A percentile compares a stretch with the other conserved stretches of the same genome.
phyloP scores from a whole-genome alignment of 2,888 invertebrate species.

The Rhagophthalmus giganteus region DNA sequence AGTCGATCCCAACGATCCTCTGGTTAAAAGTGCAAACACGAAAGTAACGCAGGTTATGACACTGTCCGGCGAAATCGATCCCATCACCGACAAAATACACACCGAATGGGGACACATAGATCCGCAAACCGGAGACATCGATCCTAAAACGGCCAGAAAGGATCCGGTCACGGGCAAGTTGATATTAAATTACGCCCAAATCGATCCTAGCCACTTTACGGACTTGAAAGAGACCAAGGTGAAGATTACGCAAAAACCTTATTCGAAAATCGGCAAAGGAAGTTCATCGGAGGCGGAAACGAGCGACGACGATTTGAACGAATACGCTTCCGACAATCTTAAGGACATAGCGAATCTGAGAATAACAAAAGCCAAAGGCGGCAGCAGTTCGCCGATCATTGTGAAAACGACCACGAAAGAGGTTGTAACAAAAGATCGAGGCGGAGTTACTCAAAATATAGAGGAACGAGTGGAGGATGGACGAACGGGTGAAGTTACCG shows the following conservation, averaged over 20 bases:
- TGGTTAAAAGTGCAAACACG: conserved; percentile 72
- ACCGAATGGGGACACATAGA: no score
- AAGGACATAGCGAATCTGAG: conserved; percentile 59
- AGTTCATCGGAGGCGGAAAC: conserved; percentile 66
- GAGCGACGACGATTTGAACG: conserved; percentile 66
- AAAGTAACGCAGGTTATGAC: conserved; percentile 77
- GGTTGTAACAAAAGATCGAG: conserved; percentile 83
- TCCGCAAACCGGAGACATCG: no score
- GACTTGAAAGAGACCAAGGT: conserved; percentile 72
- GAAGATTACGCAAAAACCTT: conserved; percentile 63
- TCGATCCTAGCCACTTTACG: conserved; percentile 71
- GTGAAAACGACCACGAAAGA: conserved; percentile 92
- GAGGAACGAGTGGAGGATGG: conserved; percentile 88
- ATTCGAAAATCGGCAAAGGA: conserved; percentile 67
- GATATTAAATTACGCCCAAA: conserved; percentile 74
- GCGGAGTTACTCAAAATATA: conserved; percentile 83
- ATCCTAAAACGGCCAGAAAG: conserved; percentile 67
- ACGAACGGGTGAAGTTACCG: conserved; percentile 82
- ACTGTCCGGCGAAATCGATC: conserved; percentile 73
- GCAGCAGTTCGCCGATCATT: conserved; percentile 74
- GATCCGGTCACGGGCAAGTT: conserved; percentile 75
- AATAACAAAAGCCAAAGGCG: conserved; percentile 51
- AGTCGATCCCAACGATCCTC: conserved; percentile 74
- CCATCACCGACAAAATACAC: no score
- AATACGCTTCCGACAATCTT: conserved; percentile 69